Evolutionary conservation across 1,140 invertebrate species (phyloP), one percentile per base, ranked within the genome.

Genomic region (Triops longicaudatus): DNA sequence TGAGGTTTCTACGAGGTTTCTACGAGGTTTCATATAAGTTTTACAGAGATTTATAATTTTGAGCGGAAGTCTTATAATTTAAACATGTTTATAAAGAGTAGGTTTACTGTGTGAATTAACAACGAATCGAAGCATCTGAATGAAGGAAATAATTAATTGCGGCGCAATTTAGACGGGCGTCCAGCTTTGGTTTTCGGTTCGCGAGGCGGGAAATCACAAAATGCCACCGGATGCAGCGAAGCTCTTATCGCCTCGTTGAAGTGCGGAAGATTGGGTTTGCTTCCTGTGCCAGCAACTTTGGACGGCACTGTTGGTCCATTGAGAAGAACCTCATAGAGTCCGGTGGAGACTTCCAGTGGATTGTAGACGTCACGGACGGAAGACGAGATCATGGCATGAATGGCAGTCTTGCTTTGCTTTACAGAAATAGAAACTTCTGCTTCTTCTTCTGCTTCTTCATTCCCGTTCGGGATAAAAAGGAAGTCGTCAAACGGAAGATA

Each of bases 291-390:
- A 22, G 50, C 14, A 63, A 63, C 50, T 17, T 63, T 63, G 50
- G 50, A 22, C 50, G n/a, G 50, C 22, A n/a, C 50, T 17, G 31
- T 14, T 63, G 50, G 50, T 37, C 31, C 14, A 63, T 63, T 63
- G 4, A 63, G 50, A 22, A 63, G 50, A 63, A 22, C 50, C 0
- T 63, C 50, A 14, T 63, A 63, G 22, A 63, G 50, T 63, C 50
- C 50, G 14, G 50, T 63, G 50, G 50, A 63, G 50, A 63, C 50
- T 63, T 63, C 50, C 50, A 63, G 22, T 3, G 50, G 50, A 63
- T 63, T 63, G 50, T 63, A 63, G 14, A 63, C 50, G 22, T 63
- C 50, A 63, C 50, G 50, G 50, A 63, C 50, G n/a, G 50, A n/a
- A 22, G 50, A 63, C 1, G 50, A 63, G 22, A 63, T 63, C 50